Percentiles rank a stretch among this genome's conserved stretches.
phyloP scores from a whole-genome alignment of 1,140 invertebrate species.

The Drosophila mojavensis region DNA sequence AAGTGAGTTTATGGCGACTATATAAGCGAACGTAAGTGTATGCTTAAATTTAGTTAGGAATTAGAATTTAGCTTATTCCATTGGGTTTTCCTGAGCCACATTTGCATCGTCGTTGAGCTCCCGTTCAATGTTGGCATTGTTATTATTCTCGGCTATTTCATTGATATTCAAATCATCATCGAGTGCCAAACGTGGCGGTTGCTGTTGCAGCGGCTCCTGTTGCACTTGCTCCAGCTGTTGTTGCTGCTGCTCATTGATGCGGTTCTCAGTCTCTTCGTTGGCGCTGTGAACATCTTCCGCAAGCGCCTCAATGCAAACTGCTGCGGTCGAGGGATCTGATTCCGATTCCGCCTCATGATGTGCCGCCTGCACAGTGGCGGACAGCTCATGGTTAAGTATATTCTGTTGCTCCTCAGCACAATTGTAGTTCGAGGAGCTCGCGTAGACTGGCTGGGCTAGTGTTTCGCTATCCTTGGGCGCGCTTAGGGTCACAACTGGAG shows the following conservation, averaged over 20 bases:
- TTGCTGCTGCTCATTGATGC: constrained; percentile 68
- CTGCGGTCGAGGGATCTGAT: constrained; percentile 9
- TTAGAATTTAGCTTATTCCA: constrained; percentile 14
- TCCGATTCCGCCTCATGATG: neutral
- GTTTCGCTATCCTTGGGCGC: constrained; percentile 58
- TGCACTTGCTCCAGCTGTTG: constrained; percentile 39
- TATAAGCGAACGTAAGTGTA: neutral
- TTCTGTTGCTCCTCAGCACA: constrained; percentile 77
- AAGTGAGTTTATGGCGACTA: constrained; percentile 13
- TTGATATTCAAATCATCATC: constrained; percentile 75
- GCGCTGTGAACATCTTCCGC: constrained; percentile 5
- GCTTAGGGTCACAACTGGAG: constrained; percentile 29
- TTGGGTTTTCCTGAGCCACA: constrained; percentile 59
- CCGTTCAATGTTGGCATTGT: constrained; percentile 82
- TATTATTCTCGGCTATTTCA: constrained; percentile 83
- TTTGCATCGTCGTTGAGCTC: constrained; percentile 74
- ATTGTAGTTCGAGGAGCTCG: constrained; percentile 9
- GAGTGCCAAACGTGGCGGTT: constrained; percentile 40
- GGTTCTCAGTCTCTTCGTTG: constrained; percentile 79
- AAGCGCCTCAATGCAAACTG: constrained; percentile 2
- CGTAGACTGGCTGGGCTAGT: constrained; percentile 36
- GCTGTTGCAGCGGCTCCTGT: constrained; percentile 24
- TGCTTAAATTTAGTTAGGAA: neutral
- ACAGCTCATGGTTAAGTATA: constrained; percentile 71
- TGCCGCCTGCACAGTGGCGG: constrained; percentile 25